Evolutionary conservation across 2,113 vertebrate genomes (phyloP).

Genomic region (Megatriorchis doriae): DNA sequence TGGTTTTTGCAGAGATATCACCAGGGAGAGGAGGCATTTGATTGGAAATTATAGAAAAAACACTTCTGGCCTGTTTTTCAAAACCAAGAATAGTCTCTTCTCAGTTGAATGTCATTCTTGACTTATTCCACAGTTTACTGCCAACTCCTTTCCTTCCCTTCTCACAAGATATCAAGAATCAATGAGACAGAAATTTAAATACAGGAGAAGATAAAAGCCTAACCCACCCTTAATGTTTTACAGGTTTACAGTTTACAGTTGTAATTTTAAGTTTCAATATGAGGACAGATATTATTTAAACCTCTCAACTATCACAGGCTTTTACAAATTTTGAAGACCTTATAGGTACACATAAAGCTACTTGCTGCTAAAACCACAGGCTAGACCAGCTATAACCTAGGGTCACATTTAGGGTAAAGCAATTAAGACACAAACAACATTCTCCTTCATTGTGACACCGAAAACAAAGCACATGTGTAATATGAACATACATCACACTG

Average conservation of each 20-base stretch:
- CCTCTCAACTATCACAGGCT: background rate
- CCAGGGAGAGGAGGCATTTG: background rate
- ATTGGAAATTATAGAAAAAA: background rate
- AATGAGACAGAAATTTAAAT: constrained; percentile 32
- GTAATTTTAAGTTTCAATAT: background rate
- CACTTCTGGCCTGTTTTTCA: background rate
- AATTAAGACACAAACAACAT: background rate
- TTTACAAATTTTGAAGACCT: background rate
- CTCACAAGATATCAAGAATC: background rate
- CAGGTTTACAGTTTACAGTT: background rate
- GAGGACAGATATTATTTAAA: background rate
- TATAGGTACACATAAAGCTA: background rate
- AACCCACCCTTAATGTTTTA: background rate
- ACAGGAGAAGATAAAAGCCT: background rate
- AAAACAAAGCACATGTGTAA: constrained; percentile 1
- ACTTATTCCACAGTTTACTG: background rate
- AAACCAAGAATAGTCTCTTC: background rate
- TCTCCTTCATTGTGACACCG: constrained; percentile 2
- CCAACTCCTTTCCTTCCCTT: background rate
- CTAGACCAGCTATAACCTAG: background rate
- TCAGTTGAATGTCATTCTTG: background rate
- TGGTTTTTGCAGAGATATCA: background rate
- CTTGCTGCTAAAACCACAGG: background rate
- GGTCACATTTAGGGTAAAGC: background rate
- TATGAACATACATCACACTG: background rate